Evolutionary conservation across 2,888 invertebrate species (phyloP), one percentile per base, ranked within the genome.

Genomic region (Acleris holmiana): DNA sequence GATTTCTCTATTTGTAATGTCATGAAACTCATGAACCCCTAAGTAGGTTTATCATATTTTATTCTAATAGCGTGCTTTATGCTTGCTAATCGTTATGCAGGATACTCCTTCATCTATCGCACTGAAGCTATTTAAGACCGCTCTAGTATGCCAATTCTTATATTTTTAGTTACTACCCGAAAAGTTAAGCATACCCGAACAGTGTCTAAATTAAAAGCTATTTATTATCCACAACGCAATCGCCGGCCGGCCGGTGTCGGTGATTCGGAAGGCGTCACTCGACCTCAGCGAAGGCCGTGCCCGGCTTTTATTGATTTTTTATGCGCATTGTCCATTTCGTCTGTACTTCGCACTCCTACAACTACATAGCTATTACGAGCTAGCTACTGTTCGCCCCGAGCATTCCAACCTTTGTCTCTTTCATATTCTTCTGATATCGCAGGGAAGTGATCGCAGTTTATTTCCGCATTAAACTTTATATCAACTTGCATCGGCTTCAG

Each of bases 291-390:
- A 88, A 91, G 90, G 89, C 90, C 89, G 85, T 76, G 80, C 86
- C 86, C 88, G 85, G 86, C 84, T 80, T 84, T 87, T 90, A 90
- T 91, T 90, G 90, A 91, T 91, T 91, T 91, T 91, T 91, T 91
- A 91, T 89, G 89, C 89, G 89, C 89, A 86, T 86, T 90, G 90
- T 91, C 89, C 91, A 87, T 86, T 88, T 82, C 80, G 80, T 55
- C 63, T 55, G 60, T 59, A 60, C 64, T 51, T 66, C 60, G 53
- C 63, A 58, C 61, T 51, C 58, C 53, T 55, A 62, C 44, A 47
- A 47, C 62, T 57, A 63, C 18, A 62, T 49, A 29, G 21, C 46
- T 46, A 44, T 50, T 63, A 58, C 40, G 47, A 25, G 8, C 55
- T 17, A 4, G 57, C 57, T 51, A 47, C 51, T 53, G 50, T 57